Conservation (phyloP, 2,797 vertebrate genomes). For the Microctenopoma lineatum region DNA sequence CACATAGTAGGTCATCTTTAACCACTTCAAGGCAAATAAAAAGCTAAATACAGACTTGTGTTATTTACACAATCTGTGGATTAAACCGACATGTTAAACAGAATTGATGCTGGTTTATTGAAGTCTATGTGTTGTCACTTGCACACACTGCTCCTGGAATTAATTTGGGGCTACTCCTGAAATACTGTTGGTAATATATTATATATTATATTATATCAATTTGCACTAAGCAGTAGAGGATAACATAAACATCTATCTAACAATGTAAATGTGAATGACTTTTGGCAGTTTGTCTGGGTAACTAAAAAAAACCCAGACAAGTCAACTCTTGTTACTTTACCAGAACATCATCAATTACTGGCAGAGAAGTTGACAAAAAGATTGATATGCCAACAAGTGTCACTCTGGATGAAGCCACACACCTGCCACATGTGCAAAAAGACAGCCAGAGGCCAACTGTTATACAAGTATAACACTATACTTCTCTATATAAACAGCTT, state of each 20-base stretch:
- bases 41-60: background rate
- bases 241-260: too few relatives aligned
- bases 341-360: constrained; percentile 10
- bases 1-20: background rate
- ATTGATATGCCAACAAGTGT: constrained; percentile 6
- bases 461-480: background rate
- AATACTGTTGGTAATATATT: too few relatives aligned
- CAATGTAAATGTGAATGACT: background rate
- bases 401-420: background rate
- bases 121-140: background rate
- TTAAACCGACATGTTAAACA: constrained; percentile 3
- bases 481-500: background rate
- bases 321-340: background rate
- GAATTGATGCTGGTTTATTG: background rate
- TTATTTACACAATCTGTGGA: constrained; percentile 11
- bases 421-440: background rate
- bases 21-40: background rate
- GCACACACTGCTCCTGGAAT: background rate
- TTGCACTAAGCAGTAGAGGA: too few relatives aligned
- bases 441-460: background rate
- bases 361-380: background rate
- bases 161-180: too few relatives aligned
- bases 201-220: too few relatives aligned
- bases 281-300: background rate
- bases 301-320: background rate